phyloP scores from a whole-genome alignment of 2,797 vertebrate species.

The Lemur catta region DNA sequence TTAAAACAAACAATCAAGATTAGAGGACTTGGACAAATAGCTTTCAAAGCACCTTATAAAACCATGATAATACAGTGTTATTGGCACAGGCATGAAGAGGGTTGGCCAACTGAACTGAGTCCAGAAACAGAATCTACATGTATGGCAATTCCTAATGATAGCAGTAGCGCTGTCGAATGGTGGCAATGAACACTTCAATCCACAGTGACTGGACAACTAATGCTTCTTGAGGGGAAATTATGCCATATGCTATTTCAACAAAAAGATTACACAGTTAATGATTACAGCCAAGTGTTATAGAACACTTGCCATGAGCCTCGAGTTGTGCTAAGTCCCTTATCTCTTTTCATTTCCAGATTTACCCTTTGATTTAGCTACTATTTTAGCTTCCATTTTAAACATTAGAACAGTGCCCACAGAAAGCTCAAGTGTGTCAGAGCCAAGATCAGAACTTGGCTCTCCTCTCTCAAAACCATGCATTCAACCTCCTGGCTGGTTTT shows the following conservation, averaged over 20 bases:
- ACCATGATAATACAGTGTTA: background rate
- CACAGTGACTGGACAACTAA: background rate
- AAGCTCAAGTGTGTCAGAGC: background rate
- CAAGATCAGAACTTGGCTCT: background rate
- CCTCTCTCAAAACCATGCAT: background rate
- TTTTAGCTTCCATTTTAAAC: background rate
- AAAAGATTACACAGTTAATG: background rate
- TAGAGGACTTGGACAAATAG: background rate
- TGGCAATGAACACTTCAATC: background rate
- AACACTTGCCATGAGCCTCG: background rate
- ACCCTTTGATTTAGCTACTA: background rate
- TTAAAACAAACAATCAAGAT: background rate
- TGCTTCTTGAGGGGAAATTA: background rate
- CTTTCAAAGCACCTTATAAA: background rate
- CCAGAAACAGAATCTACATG: background rate
- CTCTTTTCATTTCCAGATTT: background rate
- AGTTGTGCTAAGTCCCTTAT: background rate
- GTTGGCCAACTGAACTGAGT: background rate
- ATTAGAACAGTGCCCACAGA: background rate
- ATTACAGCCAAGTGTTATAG: background rate
- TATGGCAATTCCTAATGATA: background rate
- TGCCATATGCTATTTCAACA: background rate
- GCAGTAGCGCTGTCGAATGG: background rate
- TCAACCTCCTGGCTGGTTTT: background rate
- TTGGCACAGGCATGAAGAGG: background rate